Percentiles rank a stretch among this genome's conserved stretches.
Evolutionary conservation across 2,113 vertebrate species (phyloP).

Genomic region (Sylvilagus bachmani): DNA sequence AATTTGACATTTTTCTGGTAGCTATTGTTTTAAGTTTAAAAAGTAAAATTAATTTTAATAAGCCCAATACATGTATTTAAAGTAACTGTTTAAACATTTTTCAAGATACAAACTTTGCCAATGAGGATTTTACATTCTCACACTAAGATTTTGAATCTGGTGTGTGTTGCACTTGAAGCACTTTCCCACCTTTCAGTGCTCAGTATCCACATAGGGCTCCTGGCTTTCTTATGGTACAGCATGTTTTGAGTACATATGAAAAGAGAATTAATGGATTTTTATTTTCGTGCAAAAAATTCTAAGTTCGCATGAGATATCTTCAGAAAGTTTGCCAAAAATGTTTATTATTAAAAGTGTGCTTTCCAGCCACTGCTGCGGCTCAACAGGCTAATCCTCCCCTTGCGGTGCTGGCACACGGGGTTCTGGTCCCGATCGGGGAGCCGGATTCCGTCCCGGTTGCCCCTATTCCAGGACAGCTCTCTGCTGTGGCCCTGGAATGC

Average conservation of each 20-base stretch:
- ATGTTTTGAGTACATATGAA: neutral
- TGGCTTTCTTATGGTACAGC: neutral
- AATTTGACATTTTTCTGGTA: slow-evolving; percentile 34
- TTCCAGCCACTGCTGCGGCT: too few species aligned
- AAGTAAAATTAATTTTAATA: neutral
- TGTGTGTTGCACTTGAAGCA: neutral
- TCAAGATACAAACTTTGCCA: neutral
- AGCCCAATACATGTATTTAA: neutral
- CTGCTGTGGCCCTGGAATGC: too few species aligned
- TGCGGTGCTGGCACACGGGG: too few species aligned
- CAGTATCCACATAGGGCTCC: neutral
- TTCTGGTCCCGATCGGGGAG: too few species aligned
- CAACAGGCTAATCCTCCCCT: too few species aligned
- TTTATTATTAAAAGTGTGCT: too few species aligned
- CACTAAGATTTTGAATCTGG: neutral
- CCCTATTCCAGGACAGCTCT: too few species aligned
- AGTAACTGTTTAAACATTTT: neutral
- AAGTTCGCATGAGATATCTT: too few species aligned
- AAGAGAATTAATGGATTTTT: too few species aligned
- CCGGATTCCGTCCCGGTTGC: too few species aligned
- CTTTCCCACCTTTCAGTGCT: neutral
- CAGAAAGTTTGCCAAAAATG: too few species aligned
- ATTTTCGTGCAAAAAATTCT: neutral
- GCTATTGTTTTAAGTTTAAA: neutral
- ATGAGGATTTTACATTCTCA: neutral